Evolutionary conservation across 2,888 invertebrate genomes (phyloP), one percentile per base, ranked within the genome.

Genomic region (Cylindroiulus punctatus): DNA sequence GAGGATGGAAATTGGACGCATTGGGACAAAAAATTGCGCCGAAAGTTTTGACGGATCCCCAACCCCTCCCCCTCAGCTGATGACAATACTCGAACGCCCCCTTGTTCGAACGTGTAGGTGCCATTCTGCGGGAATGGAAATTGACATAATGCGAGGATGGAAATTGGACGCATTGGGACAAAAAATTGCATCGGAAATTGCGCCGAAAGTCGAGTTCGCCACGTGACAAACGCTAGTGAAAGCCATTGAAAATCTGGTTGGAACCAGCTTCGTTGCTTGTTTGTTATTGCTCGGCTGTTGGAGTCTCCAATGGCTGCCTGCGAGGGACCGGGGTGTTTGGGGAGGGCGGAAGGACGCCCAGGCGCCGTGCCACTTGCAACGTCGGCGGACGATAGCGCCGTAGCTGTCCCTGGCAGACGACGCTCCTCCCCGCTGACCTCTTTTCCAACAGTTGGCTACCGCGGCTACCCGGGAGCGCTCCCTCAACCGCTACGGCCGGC

Each of bases 351-450:
- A 76, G 76, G 76, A 10, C 76, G 76, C 26, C 30, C 12, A 22
- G 76, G 76, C 76, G 76, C 76, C 76, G 76, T 76, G 76, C 76
- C 76, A 76, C 76, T 76, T 76, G 76, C 26, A n/a, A n/a, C 65
- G 65, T 22, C 65, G 65, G 65, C 65, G 22, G n/a, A 8, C 57
- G 65, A 65, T 65, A 65, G 65, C 65, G 65, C 65, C 65, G 65
- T 65, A 26, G 76, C 76, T 26, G 76, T 17, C 76, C 76, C 76
- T 76, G 76, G 76, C 76, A 76, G 76, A 76, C 30, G 76, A 76
- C 5, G 7, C 76, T 76, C 76, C 76, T 30, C 76, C 76, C 44
- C 76, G 30, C 26, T 65, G 76, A 76, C 76, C 76, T 76, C 76
- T 76, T 76, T 76, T 76, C 76, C 76, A 76, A 14, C 30, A 76